A percentile compares a stretch with the other conserved stretches of the same genome.
phyloP scores from a whole-genome alignment of 2,888 invertebrate species.

The Gastracanthus pulcherrimus region DNA sequence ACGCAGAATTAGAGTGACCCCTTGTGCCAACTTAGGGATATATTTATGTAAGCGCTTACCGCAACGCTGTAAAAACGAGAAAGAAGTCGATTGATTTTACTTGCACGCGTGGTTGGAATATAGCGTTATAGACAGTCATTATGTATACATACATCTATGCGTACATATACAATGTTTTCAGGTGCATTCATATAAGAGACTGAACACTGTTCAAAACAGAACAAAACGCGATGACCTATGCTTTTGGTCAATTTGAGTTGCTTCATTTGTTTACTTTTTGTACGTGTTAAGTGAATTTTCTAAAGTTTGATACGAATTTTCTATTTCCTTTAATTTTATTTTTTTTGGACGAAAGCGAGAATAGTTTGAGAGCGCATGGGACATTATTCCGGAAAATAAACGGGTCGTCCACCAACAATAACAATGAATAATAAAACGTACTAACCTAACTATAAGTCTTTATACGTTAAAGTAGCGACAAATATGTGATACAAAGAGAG shows the following conservation, averaged over 20 bases:
- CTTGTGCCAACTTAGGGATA: too few relatives aligned
- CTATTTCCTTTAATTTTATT: neutral
- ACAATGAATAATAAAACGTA: slow-evolving; percentile 3
- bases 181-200: slow-evolving; percentile 37
- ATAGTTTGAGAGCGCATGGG: neutral
- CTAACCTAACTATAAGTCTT: slow-evolving; percentile 44
- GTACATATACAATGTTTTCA: slow-evolving; percentile 8
- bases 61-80: too few relatives aligned
- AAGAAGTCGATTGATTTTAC: too few relatives aligned
- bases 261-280: neutral
- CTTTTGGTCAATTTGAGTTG: neutral
- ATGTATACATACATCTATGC: neutral
- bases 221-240: slow-evolving; percentile 29
- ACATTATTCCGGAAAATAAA: slow-evolving; percentile 47
- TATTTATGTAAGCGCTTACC: too few relatives aligned
- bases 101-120: slow-evolving; percentile 3
- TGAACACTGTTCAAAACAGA: slow-evolving; percentile 15
- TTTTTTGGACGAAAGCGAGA: neutral
- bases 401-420: slow-evolving; percentile 17
- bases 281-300: neutral
- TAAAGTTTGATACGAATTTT: neutral
- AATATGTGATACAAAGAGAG: slow-evolving; percentile 54
- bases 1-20: too few relatives aligned
- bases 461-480: slow-evolving; percentile 57
- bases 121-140: slow-evolving; percentile 24